These are phyloP conservation scores for Molanna angustata DNA, from an alignment of 2,888 invertebrate genomes.

Conservation along the genomic window DNA sequence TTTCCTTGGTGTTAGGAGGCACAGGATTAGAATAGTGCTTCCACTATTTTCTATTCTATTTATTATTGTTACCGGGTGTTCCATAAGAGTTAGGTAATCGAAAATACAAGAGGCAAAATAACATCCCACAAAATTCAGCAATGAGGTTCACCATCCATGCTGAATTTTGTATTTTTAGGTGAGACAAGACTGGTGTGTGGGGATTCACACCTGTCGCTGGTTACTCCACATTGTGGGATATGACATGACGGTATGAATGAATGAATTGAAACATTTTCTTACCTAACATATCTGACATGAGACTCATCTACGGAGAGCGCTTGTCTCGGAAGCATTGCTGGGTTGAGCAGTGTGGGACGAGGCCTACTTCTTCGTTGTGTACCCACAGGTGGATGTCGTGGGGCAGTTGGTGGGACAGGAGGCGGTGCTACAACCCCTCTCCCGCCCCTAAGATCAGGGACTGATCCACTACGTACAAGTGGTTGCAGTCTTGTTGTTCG, in stretches of 20 bases:
- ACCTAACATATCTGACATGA: slow-evolving; percentile 34
- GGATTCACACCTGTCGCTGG: too few relatives aligned
- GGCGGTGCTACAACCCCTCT: slow-evolving; percentile 43
- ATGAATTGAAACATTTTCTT: not conserved
- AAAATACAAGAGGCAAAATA: too few relatives aligned
- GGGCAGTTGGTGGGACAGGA: slow-evolving; percentile 32
- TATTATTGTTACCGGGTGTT: too few relatives aligned
- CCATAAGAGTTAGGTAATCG: too few relatives aligned
- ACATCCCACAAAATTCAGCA: too few relatives aligned
- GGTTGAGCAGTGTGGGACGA: slow-evolving; percentile 54
- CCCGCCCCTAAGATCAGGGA: slow-evolving; percentile 56
- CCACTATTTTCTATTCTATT: too few relatives aligned
- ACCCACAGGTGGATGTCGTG: slow-evolving; percentile 34
- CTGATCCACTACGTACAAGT: slow-evolving; percentile 56
- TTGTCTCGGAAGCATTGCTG: slow-evolving; percentile 68
- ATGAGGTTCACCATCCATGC: too few relatives aligned
- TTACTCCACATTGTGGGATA: too few relatives aligned
- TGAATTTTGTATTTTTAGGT: too few relatives aligned
- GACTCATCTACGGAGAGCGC: slow-evolving; percentile 82
- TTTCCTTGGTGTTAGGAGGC: too few relatives aligned
- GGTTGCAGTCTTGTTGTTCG: slow-evolving; percentile 35
- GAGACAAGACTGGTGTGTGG: too few relatives aligned
- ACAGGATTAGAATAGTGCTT: not conserved
- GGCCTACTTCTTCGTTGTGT: slow-evolving; percentile 34
- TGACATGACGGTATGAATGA: too few relatives aligned